A percentile compares a stretch with the other conserved stretches of the same genome.
These are phyloP conservation scores for Galeruca laticollis DNA, from an alignment of 2,888 invertebrate genomes.

Conservation along the genomic window DNA sequence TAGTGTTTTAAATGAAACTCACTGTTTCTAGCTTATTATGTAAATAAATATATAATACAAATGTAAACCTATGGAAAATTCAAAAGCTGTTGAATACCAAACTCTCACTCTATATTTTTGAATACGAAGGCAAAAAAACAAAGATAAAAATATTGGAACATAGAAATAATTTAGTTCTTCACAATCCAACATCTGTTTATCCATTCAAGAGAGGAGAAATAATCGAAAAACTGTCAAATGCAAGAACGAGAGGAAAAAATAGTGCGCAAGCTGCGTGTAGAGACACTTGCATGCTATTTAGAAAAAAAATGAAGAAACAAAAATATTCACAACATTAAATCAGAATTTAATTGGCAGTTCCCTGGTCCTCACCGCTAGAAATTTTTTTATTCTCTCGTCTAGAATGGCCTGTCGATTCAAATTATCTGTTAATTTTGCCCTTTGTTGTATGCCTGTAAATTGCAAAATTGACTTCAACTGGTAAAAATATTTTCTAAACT, in stretches of 20 bases:
- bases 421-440: slow-evolving; percentile 79
- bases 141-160: background rate
- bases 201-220: slow-evolving; percentile 30
- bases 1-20: no score
- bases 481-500: slow-evolving; percentile 15
- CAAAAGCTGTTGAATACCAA: slow-evolving; percentile 30
- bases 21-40: no score
- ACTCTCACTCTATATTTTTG: slow-evolving; percentile 7
- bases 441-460: slow-evolving; percentile 67
- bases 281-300: slow-evolving; percentile 61
- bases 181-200: slow-evolving; percentile 23
- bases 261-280: slow-evolving; percentile 66
- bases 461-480: slow-evolving; percentile 45
- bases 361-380: slow-evolving; percentile 83
- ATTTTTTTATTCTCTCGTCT: slow-evolving; percentile 94
- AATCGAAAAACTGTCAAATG: slow-evolving; percentile 45
- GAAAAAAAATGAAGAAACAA: slow-evolving; percentile 41
- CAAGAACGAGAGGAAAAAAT: slow-evolving; percentile 51
- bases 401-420: slow-evolving; percentile 88
- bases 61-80: background rate
- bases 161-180: slow-evolving; percentile 3
- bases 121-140: background rate
- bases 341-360: slow-evolving; percentile 21
- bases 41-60: slow-evolving; percentile 12
- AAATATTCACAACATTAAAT: slow-evolving; percentile 34